Percentiles rank a stretch among this genome's conserved stretches.
Conservation (phyloP, 2,113 vertebrate species). For the Pungitius pungitius region DNA sequence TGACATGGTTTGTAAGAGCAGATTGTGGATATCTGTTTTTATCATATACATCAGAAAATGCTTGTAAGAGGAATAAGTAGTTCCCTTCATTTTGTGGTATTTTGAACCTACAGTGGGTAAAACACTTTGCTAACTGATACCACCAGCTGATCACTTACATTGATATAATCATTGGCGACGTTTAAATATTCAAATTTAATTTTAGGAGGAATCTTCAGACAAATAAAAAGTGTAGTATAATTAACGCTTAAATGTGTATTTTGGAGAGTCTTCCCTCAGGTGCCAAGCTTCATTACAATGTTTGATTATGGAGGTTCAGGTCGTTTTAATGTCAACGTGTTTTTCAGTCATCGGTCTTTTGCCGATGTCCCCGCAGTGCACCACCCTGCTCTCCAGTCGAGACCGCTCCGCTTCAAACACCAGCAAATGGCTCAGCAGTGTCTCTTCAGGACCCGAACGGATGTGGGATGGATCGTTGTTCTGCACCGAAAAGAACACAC, state of each 20-base stretch:
- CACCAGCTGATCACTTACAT: background rate
- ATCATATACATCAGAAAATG: no score
- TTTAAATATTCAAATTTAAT: no score
- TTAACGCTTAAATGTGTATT: no score
- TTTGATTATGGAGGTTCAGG: background rate
- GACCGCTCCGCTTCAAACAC: conserved; percentile 83
- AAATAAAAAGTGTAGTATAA: no score
- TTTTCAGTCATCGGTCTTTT: background rate
- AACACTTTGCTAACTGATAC: background rate
- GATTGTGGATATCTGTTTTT: background rate
- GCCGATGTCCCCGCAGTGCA: conserved; percentile 53
- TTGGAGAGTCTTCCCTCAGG: background rate
- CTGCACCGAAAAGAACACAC: conserved; percentile 53
- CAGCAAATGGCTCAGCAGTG: conserved; percentile 78
- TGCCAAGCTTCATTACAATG: background rate
- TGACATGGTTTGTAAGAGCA: background rate
- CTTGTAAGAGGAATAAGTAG: no score
- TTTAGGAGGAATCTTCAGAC: no score
- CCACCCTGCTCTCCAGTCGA: conserved; percentile 75
- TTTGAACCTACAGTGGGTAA: background rate
- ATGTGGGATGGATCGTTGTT: conserved; percentile 75
- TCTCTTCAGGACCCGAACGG: conserved; percentile 77
- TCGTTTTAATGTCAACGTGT: background rate
- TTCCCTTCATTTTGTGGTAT: background rate
- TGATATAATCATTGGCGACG: background rate